Base-by-base conservation (phyloP, 2,113 vertebrate genomes). In the Urocitellus parryii region DNA sequence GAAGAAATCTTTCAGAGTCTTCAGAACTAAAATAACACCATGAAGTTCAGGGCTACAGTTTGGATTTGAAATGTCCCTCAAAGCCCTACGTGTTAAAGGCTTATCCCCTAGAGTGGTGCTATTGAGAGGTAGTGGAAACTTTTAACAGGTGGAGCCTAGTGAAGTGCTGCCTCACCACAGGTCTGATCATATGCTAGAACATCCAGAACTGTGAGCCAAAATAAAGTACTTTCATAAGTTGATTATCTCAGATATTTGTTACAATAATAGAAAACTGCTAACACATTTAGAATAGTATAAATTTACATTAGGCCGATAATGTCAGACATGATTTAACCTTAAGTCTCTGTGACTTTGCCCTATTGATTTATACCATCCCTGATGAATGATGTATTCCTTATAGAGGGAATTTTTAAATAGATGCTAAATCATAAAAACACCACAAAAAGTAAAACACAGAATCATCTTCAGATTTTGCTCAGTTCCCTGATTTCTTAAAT, bases 361-460 rank as follows among this genome's bases (percentile, higher is more conserved):
- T n/a, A 56, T 0, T 82, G 42, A 93, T 51, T 61, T 68, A 25
- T 42, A 67, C 61, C 16, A 96, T 34, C 45, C 17, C 34, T 70
- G 56, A 91, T 42, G 70, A 84, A 45, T 63, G 1, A 95, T 45
- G 48, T 68, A n/a, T 80, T 88, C 32, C 37, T 95, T 45, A 86
- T 0, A 67, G 22, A 85, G 37, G 20, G 12, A 77, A 91, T 76
- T 84, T 76, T 67, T 29, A 77, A 9, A 61, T 56, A 91, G 79
- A 89, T 81, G 42, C 29, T 80, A 68, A 80, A 58, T 56, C 73
- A 70, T 18, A 88, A 70, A 80, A 85, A 91, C 25, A 89, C 10
- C 68, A 56, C 51, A 77, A 73, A 22, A 88, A 96, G 88, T 24
- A 70, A 93, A 90, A 70, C 32, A 81, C n/a, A 39, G n/a, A 78